These are phyloP conservation scores for Ceratothoa steindachneri DNA, from an alignment of 2,888 invertebrate species.

Conservation along the genomic window DNA sequence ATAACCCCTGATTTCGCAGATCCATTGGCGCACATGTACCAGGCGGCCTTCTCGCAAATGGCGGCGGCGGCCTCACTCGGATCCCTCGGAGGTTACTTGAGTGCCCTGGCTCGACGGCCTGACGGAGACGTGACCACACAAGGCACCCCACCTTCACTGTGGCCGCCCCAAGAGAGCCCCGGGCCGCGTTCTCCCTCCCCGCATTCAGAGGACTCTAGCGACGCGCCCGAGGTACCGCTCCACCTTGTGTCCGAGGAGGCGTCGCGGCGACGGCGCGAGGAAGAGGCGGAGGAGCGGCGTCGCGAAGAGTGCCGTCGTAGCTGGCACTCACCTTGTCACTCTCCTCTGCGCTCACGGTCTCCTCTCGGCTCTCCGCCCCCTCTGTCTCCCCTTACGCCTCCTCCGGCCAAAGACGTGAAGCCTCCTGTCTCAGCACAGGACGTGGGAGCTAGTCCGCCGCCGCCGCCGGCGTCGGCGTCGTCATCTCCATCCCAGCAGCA, in stretches of 20 bases:
- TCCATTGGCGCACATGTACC: conserved; percentile 40
- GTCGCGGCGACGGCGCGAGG: conserved; percentile 31
- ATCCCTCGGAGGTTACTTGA: conserved; percentile 28
- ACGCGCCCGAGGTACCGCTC: conserved; percentile 32
- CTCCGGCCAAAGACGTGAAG: conserved; percentile 37
- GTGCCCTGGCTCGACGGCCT: conserved; percentile 30
- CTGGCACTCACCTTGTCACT: conserved; percentile 45
- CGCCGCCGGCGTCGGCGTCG: conserved; percentile 27
- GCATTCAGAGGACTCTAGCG: conserved; percentile 31
- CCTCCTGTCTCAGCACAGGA: background rate
- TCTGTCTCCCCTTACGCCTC: conserved; percentile 45
- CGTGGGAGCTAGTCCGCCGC: conserved; percentile 5
- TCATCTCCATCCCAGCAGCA: conserved; percentile 22
- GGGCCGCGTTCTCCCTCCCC: conserved; percentile 38
- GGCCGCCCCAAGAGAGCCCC: conserved; percentile 23
- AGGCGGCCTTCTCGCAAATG: conserved; percentile 34
- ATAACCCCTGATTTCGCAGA: too few species aligned
- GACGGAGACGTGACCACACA: conserved; percentile 9
- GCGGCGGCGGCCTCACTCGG: conserved; percentile 28
- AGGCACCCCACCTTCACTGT: conserved; percentile 15
- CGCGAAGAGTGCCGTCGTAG: conserved; percentile 20
- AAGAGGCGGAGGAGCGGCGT: conserved; percentile 40
- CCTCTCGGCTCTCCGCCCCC: conserved; percentile 47
- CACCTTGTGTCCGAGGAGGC: conserved; percentile 43
- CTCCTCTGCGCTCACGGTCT: conserved; percentile 47